Conservation (phyloP, 1,140 invertebrate genomes). For the Zophobas morio region DNA sequence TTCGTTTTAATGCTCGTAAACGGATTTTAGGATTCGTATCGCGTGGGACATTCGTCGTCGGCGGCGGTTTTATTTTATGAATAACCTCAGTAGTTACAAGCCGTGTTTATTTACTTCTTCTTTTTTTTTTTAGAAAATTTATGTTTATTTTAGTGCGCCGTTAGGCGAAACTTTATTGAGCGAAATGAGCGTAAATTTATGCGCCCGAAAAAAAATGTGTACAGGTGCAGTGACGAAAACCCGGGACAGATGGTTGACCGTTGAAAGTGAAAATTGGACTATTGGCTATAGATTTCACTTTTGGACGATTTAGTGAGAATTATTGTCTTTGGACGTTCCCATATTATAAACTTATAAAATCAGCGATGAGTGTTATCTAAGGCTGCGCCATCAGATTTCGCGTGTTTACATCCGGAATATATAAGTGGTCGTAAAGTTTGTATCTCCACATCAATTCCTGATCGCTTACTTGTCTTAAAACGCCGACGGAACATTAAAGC, state of each 20-base stretch:
- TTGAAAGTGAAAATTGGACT: no score
- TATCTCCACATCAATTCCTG: no score
- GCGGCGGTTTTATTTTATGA: not conserved
- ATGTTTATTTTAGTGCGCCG: not conserved
- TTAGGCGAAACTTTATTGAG: not conserved
- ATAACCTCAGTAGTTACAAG: not conserved
- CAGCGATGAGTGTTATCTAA: no score
- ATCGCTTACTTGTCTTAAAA: no score
- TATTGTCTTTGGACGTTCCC: no score
- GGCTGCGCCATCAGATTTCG: no score
- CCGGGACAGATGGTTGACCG: not conserved
- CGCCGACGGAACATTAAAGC: no score
- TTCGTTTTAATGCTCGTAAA: slow-evolving; percentile 6
- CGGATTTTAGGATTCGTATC: not conserved
- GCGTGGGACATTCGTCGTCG: slow-evolving; percentile 1
- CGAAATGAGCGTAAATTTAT: not conserved
- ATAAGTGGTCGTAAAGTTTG: no score
- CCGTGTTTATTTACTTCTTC: not conserved
- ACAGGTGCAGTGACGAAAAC: not conserved
- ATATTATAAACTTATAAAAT: no score
- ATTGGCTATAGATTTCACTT: no score
- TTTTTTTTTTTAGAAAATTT: not conserved
- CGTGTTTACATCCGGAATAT: no score
- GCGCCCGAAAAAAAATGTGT: not conserved
- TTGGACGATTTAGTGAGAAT: no score